These are phyloP conservation scores for Leuctra nigra DNA, from an alignment of 2,888 invertebrate genomes.

Conservation along the genomic window DNA sequence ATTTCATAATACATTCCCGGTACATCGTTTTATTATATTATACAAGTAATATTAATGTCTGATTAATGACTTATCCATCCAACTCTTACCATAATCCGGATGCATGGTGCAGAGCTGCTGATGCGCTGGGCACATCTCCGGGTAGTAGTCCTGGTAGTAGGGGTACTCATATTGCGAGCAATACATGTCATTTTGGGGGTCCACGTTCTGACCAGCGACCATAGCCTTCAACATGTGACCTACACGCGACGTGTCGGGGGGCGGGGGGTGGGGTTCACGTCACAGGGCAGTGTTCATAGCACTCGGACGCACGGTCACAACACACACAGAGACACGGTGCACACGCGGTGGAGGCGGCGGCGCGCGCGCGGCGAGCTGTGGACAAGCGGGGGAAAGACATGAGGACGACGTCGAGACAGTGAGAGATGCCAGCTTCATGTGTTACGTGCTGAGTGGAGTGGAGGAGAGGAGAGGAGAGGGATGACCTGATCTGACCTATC, in stretches of 20 bases:
- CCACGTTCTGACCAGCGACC: constrained; percentile 30
- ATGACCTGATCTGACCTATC: too few species aligned
- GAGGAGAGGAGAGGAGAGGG: too few species aligned
- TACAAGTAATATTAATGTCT: too few species aligned
- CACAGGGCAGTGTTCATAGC: not conserved
- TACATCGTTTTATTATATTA: too few species aligned
- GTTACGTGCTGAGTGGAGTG: too few species aligned
- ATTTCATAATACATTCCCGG: too few species aligned
- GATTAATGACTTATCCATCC: too few species aligned
- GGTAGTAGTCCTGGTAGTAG: constrained; percentile 30
- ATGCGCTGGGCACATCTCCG: constrained; percentile 28
- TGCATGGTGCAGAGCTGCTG: constrained; percentile 59
- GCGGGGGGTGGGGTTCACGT: constrained; percentile 9
- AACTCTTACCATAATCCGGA: constrained; percentile 61
- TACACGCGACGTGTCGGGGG: not conserved
- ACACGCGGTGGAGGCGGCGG: not conserved
- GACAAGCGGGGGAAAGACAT: too few species aligned
- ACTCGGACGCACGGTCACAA: not conserved
- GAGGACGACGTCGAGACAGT: too few species aligned
- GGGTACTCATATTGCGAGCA: constrained; percentile 29
- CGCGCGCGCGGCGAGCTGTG: not conserved
- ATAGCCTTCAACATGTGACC: constrained; percentile 32
- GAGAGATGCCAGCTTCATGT: too few species aligned
- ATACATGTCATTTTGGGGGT: constrained; percentile 32
- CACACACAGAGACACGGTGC: too few species aligned